Evolutionary conservation across 1,140 invertebrate genomes (phyloP).

Genomic region (Pogonognathellus flavescens): DNA sequence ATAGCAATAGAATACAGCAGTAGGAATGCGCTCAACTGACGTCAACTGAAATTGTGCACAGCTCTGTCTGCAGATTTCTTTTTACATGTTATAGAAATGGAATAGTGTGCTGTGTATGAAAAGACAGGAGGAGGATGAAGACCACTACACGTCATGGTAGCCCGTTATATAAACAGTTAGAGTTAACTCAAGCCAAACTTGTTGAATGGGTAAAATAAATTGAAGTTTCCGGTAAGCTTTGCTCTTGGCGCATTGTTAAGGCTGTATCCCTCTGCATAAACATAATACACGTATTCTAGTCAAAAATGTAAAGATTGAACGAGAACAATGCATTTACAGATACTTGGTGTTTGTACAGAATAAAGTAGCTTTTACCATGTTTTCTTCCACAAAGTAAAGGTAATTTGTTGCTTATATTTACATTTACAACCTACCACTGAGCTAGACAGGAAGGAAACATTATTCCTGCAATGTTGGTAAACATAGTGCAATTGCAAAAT

Average conservation of each 20-base stretch:
- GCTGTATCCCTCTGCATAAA: neutral
- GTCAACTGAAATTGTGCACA: neutral
- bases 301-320: neutral
- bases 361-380: too few relatives aligned
- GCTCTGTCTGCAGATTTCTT: constrained; percentile 22
- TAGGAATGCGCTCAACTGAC: neutral
- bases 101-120: neutral
- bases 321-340: neutral
- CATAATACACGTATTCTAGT: neutral
- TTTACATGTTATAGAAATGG: neutral
- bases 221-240: constrained; percentile 35
- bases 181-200: constrained; percentile 20
- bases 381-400: too few relatives aligned
- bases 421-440: neutral
- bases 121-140: neutral
- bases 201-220: constrained; percentile 40
- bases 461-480: neutral
- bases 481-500: neutral
- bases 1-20: neutral
- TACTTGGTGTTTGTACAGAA: too few relatives aligned
- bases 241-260: neutral
- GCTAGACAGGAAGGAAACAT: neutral
- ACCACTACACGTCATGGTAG: neutral
- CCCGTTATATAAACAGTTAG: neutral
- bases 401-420: neutral